Percentiles rank a stretch among this genome's conserved stretches.
Evolutionary conservation across 2,113 vertebrate genomes (phyloP).

Genomic region (Indicator indicator): DNA sequence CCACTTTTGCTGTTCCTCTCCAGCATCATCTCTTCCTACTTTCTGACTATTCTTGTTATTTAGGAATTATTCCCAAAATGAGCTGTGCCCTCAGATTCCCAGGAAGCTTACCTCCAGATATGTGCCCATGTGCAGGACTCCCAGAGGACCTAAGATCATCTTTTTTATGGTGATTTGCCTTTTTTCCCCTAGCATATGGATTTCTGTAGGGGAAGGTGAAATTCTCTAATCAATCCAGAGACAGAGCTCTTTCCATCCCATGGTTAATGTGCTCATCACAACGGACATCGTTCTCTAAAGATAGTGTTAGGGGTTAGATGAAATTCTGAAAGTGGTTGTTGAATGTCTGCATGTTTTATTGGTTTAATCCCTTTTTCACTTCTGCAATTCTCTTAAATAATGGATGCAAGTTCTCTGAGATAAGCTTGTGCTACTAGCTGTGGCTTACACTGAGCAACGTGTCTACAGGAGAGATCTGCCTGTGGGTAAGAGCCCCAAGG

Average conservation of each 20-base stretch:
- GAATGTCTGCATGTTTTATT: background rate
- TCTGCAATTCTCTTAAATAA: background rate
- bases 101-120: background rate
- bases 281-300: background rate
- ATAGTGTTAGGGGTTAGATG: background rate
- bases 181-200: background rate
- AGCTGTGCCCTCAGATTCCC: background rate
- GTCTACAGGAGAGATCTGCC: background rate
- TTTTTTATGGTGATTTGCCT: background rate
- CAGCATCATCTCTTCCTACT: background rate
- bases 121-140: background rate
- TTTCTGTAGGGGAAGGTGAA: background rate
- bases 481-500: background rate
- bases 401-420: background rate
- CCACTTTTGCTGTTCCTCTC: background rate
- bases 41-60: conserved; percentile 17
- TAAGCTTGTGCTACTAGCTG: background rate
- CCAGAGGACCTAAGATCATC: background rate
- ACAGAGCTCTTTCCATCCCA: background rate
- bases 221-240: background rate
- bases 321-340: background rate
- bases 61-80: background rate
- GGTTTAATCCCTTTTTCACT: background rate
- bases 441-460: background rate
- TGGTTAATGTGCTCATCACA: background rate